Evolutionary conservation across 1,140 invertebrate genomes (phyloP), one percentile per base, ranked within the genome.

Genomic region (Drosophila saltans): DNA sequence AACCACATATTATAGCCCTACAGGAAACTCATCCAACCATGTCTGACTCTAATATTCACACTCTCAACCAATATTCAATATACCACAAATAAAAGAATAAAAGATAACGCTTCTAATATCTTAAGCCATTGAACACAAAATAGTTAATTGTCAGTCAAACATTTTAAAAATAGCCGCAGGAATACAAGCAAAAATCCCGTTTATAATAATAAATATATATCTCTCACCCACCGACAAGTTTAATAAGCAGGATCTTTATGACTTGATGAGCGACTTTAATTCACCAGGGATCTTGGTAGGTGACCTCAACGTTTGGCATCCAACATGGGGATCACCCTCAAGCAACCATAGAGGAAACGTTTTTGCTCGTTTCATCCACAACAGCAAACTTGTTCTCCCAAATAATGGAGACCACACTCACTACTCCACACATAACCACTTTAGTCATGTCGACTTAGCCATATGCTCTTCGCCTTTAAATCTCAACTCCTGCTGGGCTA

Each of bases 321-420:
- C 16, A 26, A 7, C 4, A 16, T 16, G 16, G 16, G 16, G 16
- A 16, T 16, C 16, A 16, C 16, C 16, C 16, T 16, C 16, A 16
- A 16, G 16, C 16, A 16, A 16, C 16, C 16, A 16, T 16, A 16
- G 16, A 16, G 16, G 16, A 16, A 16, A 16, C 16, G 16, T 16
- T 16, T 16, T 16, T 16, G 16, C 16, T 16, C 16, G 16, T 16
- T 16, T 16, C 16, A 16, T 16, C 16, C 16, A 16, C 16, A 16
- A 16, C 16, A 16, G 16, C 16, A 16, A 16, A 16, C n/a, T 66
- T 4, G 36, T 66, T 9, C 16, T 59, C 11, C 11, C 58, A 1
- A 67, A 67, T 24, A 43, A 67, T 41, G 56, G 56, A 67, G 36
- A 36, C 39, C 16, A 55, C 39, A 68, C 66, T 10, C 56, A 68